Conservation (phyloP, 2,888 invertebrate species). For the Esperia sulphurella region DNA sequence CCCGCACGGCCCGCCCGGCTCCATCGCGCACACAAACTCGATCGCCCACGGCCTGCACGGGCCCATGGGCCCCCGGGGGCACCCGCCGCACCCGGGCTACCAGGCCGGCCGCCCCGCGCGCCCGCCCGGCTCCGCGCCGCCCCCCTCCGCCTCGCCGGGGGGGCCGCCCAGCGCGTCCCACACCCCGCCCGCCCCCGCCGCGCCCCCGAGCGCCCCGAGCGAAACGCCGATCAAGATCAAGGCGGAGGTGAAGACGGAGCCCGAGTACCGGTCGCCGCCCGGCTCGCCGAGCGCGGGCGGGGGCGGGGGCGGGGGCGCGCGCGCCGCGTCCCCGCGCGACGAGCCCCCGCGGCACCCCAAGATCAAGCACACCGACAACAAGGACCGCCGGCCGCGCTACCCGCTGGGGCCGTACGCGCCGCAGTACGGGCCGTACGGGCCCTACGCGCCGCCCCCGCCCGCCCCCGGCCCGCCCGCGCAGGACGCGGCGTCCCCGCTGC, state of each 20-base stretch:
- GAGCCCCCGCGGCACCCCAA: conserved; percentile 61
- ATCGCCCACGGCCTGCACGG: conserved; percentile 12
- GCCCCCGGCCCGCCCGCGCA: conserved; percentile 6
- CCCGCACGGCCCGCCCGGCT: conserved; percentile 11
- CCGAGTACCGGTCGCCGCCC: conserved; percentile 60
- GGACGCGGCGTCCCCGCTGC: conserved; percentile 12
- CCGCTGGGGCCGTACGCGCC: conserved; percentile 74
- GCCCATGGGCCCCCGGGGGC: conserved; percentile 13
- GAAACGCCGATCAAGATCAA: conserved; percentile 54
- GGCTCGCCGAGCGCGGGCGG: conserved; percentile 35
- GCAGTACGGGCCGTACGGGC: conserved; percentile 66
- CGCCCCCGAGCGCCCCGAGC: conserved; percentile 14
- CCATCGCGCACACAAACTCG: conserved; percentile 11
- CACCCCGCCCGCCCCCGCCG: conserved; percentile 5
- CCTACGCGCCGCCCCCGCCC: conserved; percentile 51
- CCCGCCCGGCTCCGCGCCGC: conserved; percentile 10
- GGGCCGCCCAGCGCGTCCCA: conserved; percentile 7
- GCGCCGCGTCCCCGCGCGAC: conserved; percentile 30
- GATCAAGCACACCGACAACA: conserved; percentile 69
- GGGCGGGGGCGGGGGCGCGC: too few species aligned
- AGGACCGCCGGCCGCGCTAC: conserved; percentile 58
- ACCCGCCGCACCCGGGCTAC: conserved; percentile 12
- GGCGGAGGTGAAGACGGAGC: conserved; percentile 71
- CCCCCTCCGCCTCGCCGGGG: conserved; percentile 9
- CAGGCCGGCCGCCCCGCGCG: conserved; percentile 10